Percentiles rank a stretch among this genome's conserved stretches.
Evolutionary conservation across 2,113 vertebrate genomes (phyloP).

Genomic region (Cyanistes caeruleus): DNA sequence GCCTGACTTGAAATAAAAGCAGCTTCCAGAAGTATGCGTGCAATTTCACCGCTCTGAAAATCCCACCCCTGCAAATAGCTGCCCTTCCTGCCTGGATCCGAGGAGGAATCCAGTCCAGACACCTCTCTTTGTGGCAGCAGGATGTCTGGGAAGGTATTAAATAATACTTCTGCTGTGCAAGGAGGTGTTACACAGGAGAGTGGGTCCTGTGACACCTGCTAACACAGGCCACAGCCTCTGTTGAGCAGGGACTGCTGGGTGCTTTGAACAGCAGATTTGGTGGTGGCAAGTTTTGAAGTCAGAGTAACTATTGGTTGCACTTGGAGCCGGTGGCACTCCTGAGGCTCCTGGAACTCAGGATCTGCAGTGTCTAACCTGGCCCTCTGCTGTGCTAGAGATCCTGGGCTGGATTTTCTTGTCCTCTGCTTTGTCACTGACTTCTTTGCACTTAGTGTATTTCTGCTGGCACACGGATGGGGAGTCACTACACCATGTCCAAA

Average conservation of each 20-base stretch:
- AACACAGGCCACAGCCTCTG: not conserved
- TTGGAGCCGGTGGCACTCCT: fast-evolving
- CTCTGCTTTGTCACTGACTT: not conserved
- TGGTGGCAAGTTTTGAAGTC: not conserved
- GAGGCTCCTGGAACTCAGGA: not conserved
- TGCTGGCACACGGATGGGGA: not conserved
- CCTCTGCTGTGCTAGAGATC: not conserved
- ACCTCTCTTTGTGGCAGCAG: not conserved
- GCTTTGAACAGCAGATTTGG: not conserved
- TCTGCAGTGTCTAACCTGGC: not conserved
- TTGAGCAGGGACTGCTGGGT: not conserved
- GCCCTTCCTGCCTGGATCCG: not conserved
- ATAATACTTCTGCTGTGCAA: not conserved
- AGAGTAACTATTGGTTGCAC: not conserved
- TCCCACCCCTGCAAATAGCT: not conserved
- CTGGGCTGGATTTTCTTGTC: not conserved
- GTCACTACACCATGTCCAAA: fast-evolving
- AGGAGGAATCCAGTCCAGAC: not conserved
- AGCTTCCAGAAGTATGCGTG: not conserved
- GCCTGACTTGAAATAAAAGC: not conserved
- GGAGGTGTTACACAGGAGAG: not conserved
- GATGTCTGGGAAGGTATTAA: not conserved
- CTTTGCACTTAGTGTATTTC: not conserved
- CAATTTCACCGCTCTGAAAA: not conserved
- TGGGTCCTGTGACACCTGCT: not conserved